These are phyloP conservation scores for Peromyscus leucopus DNA, from an alignment of 2,113 vertebrate genomes.

Conservation along the genomic window DNA sequence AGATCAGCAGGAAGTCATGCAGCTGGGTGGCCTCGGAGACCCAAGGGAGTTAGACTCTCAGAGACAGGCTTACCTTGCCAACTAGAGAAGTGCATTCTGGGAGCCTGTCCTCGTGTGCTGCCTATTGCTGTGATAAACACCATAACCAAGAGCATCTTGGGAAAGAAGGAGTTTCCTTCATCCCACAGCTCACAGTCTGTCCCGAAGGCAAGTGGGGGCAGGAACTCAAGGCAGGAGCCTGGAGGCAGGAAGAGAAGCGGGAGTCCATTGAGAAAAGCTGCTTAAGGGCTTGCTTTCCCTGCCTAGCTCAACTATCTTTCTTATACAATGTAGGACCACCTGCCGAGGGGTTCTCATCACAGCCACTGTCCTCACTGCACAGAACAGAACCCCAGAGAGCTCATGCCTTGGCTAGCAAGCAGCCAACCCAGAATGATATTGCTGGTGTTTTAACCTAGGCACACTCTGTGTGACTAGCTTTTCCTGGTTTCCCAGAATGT, in stretches of 20 bases:
- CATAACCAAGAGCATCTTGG: background rate
- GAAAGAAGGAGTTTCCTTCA: background rate
- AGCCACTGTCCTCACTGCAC: rapidly evolving
- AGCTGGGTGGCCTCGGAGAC: rapidly evolving
- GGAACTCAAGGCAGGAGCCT: background rate
- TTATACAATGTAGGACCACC: background rate
- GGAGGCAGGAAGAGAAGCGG: background rate
- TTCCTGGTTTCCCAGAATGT: background rate
- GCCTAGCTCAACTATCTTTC: background rate
- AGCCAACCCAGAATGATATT: rapidly evolving
- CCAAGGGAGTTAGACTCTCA: background rate
- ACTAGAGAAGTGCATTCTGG: background rate
- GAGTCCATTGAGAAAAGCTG: background rate
- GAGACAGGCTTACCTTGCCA: background rate
- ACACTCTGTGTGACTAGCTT: background rate
- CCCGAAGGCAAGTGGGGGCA: background rate
- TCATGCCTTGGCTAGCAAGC: too few relatives aligned
- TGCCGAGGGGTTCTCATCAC: background rate
- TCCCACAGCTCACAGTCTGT: background rate
- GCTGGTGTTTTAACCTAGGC: background rate
- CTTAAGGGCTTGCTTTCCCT: background rate
- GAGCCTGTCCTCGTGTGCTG: background rate
- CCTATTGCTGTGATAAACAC: background rate
- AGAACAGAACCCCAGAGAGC: background rate
- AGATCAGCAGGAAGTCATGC: background rate